These are phyloP conservation scores for Channa argus DNA, from an alignment of 2,113 vertebrate genomes.

Conservation along the genomic window DNA sequence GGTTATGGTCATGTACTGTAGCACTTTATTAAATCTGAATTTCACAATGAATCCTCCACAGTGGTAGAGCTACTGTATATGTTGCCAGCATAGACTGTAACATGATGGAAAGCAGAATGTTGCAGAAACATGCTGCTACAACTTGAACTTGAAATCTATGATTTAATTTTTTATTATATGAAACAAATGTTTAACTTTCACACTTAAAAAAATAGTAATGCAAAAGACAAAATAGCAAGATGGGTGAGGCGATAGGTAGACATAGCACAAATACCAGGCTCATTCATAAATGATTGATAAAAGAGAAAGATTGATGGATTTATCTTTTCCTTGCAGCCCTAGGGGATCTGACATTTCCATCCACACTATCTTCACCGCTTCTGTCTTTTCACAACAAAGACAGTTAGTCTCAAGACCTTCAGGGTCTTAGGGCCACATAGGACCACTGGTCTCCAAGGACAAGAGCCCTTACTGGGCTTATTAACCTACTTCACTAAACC, in stretches of 20 bases:
- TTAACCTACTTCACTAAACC: conserved; percentile 66
- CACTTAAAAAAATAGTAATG: not conserved
- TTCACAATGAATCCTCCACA: too few relatives aligned
- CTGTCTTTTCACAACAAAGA: conserved; percentile 73
- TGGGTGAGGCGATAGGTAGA: conserved; percentile 7
- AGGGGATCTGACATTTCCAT: conserved; percentile 78
- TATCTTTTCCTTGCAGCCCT: conserved; percentile 52
- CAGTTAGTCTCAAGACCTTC: conserved; percentile 63
- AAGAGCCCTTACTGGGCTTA: conserved; percentile 60
- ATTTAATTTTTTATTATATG: too few relatives aligned
- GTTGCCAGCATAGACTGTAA: too few relatives aligned
- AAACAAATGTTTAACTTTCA: too few relatives aligned
- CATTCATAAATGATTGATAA: conserved; percentile 66
- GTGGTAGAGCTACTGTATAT: too few relatives aligned
- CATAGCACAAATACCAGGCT: conserved; percentile 49
- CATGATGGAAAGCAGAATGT: too few relatives aligned
- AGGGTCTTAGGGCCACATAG: conserved; percentile 38
- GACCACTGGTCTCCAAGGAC: conserved; percentile 57
- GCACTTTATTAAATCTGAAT: too few relatives aligned
- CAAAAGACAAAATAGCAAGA: conserved; percentile 35
- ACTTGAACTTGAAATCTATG: too few relatives aligned
- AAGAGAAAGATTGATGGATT: conserved; percentile 70
- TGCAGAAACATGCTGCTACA: too few relatives aligned
- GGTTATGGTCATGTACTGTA: too few relatives aligned
- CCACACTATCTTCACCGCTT: conserved; percentile 59